A percentile compares a stretch with the other conserved stretches of the same genome.
phyloP scores from a whole-genome alignment of 2,113 vertebrate species.

The Numida meleagris region DNA sequence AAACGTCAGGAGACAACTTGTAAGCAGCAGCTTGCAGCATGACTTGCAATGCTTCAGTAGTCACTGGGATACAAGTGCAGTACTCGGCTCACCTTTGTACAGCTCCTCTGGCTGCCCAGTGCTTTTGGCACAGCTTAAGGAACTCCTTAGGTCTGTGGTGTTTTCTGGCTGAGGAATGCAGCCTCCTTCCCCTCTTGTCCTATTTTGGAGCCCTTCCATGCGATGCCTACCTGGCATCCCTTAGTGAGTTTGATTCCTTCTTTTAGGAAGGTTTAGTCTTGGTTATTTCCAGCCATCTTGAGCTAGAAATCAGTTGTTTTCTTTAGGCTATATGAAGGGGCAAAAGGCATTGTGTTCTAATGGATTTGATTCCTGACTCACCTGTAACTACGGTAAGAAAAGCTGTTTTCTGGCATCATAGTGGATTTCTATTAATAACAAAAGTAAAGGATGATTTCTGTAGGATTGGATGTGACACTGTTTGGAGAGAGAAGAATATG shows the following conservation, averaged over 20 bases:
- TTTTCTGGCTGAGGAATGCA: neutral
- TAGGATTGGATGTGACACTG: neutral
- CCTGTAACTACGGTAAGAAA: neutral
- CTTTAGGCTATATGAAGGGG: neutral
- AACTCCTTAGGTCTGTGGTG: neutral
- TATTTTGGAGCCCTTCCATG: neutral
- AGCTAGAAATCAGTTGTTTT: neutral
- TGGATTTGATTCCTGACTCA: neutral
- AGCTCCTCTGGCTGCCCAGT: fast-evolving
- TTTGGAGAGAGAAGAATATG: neutral
- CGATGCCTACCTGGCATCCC: neutral
- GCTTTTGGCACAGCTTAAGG: neutral
- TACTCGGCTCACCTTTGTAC: neutral
- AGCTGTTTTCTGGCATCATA: neutral
- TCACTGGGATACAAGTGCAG: fast-evolving
- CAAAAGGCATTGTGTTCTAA: neutral
- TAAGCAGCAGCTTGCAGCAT: neutral
- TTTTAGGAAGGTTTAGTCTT: neutral
- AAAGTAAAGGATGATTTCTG: fast-evolving
- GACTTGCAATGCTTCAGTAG: neutral
- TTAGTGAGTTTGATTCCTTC: neutral
- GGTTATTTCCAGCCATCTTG: neutral
- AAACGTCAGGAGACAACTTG: neutral
- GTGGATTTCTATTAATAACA: neutral
- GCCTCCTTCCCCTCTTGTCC: neutral